A percentile compares a stretch with the other conserved stretches of the same genome.
These are phyloP conservation scores for Trypoxylon attenuatum DNA, from an alignment of 2,888 invertebrate genomes.

Conservation along the genomic window DNA sequence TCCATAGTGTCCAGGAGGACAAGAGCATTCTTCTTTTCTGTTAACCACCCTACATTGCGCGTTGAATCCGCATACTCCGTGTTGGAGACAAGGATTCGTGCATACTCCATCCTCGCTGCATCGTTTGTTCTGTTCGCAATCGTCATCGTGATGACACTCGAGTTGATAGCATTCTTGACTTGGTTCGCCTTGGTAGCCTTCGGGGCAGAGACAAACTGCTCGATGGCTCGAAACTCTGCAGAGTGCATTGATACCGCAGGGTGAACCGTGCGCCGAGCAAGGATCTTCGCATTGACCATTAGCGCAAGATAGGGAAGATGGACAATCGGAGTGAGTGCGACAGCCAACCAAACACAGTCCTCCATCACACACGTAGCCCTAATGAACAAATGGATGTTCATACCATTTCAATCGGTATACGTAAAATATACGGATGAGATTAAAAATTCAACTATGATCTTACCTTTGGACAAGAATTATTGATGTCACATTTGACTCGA, in stretches of 20 bases:
- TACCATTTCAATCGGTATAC: background rate
- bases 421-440: no score
- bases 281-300: constrained; percentile 83
- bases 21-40: constrained; percentile 85
- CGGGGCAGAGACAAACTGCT: constrained; percentile 90
- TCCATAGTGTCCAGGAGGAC: constrained; percentile 84
- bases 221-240: constrained; percentile 88
- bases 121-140: constrained; percentile 86
- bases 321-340: constrained; percentile 86
- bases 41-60: constrained; percentile 89
- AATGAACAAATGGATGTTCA: constrained; percentile 66
- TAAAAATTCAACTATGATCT: background rate
- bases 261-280: constrained; percentile 79
- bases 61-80: constrained; percentile 87
- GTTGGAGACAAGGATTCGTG: constrained; percentile 87
- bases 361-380: constrained; percentile 85
- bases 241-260: constrained; percentile 88
- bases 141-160: constrained; percentile 85
- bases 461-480: constrained; percentile 80
- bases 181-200: constrained; percentile 89
- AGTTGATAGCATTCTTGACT: constrained; percentile 84
- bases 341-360: constrained; percentile 88
- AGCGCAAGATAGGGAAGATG: constrained; percentile 84
- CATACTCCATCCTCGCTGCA: constrained; percentile 84
- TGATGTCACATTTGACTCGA: constrained; percentile 82